Conservation (phyloP, 1,140 invertebrate genomes). For the Pteromalus puparum region DNA sequence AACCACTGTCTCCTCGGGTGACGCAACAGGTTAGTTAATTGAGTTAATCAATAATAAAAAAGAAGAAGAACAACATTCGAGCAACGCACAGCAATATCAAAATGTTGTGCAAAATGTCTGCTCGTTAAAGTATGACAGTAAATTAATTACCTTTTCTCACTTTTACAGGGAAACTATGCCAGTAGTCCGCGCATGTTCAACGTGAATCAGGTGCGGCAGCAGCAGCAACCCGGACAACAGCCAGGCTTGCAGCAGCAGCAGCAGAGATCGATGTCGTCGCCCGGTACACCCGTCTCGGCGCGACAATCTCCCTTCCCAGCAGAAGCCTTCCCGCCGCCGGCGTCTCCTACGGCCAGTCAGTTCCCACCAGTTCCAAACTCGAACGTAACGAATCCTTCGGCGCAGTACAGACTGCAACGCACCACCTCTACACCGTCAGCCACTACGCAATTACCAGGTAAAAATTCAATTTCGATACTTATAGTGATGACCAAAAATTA, state of each 20-base stretch:
- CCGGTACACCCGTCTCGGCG: constrained; percentile 73
- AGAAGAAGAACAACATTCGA: background rate
- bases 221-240: constrained; percentile 60
- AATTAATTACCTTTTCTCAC: background rate
- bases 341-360: constrained; percentile 72
- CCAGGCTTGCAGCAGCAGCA: constrained; percentile 63
- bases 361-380: constrained; percentile 77
- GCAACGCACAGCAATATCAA: background rate
- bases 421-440: constrained; percentile 80
- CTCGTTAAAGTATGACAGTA: background rate
- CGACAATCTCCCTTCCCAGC: constrained; percentile 78
- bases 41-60: background rate
- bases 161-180: constrained; percentile 69
- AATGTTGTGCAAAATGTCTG: background rate
- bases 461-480: constrained; percentile 36
- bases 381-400: constrained; percentile 74
- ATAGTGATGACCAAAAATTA: background rate
- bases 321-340: constrained; percentile 76
- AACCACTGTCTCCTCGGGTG: constrained; percentile 71
- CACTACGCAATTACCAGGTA: constrained; percentile 83
- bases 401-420: constrained; percentile 79
- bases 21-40: constrained; percentile 68
- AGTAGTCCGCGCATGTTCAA: constrained; percentile 73
- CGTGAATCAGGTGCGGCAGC: constrained; percentile 69
- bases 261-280: constrained; percentile 77